Percentiles rank a stretch among this genome's conserved stretches.
Evolutionary conservation across 2,113 vertebrate genomes (phyloP).

Genomic region (Marcusenius ussheri): DNA sequence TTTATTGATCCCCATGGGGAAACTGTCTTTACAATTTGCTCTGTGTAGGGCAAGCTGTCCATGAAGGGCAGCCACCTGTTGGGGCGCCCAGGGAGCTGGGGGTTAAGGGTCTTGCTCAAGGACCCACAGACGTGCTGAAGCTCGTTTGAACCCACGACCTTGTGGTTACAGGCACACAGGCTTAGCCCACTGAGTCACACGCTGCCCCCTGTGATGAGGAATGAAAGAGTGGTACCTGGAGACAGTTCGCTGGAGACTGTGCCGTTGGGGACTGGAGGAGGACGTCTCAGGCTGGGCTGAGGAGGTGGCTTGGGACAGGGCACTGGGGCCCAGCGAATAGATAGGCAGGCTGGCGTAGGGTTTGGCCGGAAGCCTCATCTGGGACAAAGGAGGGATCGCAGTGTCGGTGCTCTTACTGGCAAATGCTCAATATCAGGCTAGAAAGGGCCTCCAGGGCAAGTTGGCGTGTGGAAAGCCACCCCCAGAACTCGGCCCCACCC

Average conservation of each 20-base stretch:
- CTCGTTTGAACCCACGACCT: no score
- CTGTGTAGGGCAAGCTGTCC: no score
- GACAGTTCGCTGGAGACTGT: conserved; percentile 59
- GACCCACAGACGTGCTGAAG: no score
- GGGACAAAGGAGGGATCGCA: conserved; percentile 30
- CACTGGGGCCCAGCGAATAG: conserved; percentile 86
- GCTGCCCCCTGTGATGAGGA: no score
- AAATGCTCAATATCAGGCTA: not conserved
- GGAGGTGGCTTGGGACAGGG: conserved; percentile 72
- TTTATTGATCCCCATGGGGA: no score
- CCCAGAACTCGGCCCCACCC: not conserved
- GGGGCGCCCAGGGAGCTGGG: no score
- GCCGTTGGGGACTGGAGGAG: conserved; percentile 67
- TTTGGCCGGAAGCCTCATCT: conserved; percentile 96
- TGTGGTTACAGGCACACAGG: no score
- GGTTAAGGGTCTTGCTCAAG: no score
- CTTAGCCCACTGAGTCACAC: no score
- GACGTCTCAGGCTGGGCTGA: conserved; percentile 67
- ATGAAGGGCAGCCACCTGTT: no score
- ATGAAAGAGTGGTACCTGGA: conserved; percentile 50
- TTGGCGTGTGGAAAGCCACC: not conserved
- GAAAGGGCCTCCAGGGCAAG: not conserved
- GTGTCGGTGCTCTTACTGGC: conserved; percentile 3
- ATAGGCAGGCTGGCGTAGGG: conserved; percentile 90
- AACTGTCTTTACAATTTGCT: no score